A percentile compares a stretch with the other conserved stretches of the same genome.
These are phyloP conservation scores for Apodemia hepburni DNA, from an alignment of 2,888 invertebrate species.

Conservation along the genomic window DNA sequence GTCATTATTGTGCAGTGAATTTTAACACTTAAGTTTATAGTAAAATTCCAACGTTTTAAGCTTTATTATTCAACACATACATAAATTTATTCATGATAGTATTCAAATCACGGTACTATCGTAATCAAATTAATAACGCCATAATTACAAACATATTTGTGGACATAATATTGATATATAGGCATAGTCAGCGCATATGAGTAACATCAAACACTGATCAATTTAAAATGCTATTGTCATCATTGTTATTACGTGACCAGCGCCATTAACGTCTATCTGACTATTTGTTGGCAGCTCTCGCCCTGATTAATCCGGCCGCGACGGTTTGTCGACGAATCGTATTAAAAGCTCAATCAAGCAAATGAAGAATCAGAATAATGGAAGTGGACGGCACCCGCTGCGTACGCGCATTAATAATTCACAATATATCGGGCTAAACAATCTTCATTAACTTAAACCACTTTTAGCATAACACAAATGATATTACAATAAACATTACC, in stretches of 20 bases:
- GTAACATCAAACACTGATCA: slow-evolving; percentile 36
- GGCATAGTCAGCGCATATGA: background rate
- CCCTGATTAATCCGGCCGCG: slow-evolving; percentile 64
- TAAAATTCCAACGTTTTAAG: too few relatives aligned
- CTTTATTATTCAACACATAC: too few relatives aligned
- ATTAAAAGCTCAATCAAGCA: slow-evolving; percentile 80
- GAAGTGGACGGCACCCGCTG: slow-evolving; percentile 63
- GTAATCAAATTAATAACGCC: too few relatives aligned
- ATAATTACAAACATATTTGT: too few relatives aligned
- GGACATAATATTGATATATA: background rate
- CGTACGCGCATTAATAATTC: slow-evolving; percentile 79
- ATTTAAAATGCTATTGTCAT: slow-evolving; percentile 51
- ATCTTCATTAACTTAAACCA: slow-evolving; percentile 76
- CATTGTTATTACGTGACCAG: slow-evolving; percentile 62
- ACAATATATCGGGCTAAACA: slow-evolving; percentile 61
- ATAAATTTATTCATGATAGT: too few relatives aligned
- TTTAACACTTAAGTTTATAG: too few relatives aligned
- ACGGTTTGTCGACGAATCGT: slow-evolving; percentile 69
- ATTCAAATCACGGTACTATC: too few relatives aligned
- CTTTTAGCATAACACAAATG: slow-evolving; percentile 47
- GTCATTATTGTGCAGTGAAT: too few relatives aligned
- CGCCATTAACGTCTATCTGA: slow-evolving; percentile 56
- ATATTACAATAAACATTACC: slow-evolving; percentile 38
- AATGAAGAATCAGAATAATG: slow-evolving; percentile 80
- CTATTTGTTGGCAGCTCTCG: slow-evolving; percentile 66